Base-by-base conservation (phyloP, 2,888 invertebrate genomes). In the Deilephila elpenor region DNA sequence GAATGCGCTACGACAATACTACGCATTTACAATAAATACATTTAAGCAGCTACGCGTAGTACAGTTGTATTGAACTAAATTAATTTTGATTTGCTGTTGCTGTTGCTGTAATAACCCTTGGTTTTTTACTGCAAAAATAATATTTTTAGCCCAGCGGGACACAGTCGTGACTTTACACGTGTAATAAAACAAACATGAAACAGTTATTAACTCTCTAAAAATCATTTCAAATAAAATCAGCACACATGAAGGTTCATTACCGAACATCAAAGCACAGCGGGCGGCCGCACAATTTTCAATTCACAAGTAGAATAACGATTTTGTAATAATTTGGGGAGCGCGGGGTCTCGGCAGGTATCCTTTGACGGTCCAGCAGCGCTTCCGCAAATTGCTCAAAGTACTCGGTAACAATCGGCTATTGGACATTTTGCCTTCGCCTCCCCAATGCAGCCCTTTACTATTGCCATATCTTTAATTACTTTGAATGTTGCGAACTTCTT, bases 331-430 rank as follows among this genome's bases (percentile, higher is more conserved):
- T 51, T 67, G 14, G 44, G 67, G 44, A 56, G 17, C 19, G 17
- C 19, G 53, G 19, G 19, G 19, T n/a, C 53, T 25, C 17, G 14
- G 25, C 14, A 25, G 19, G 17, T 25, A 67, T 20, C 67, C 51
- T 67, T 67, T 67, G 67, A 67, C 44, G 44, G 14, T 44, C 44
- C 25, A 20, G 37, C 5, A 14, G 64, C 11, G 44, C 53, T 32
- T 53, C 59, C 75, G 78, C 81, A 85, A 87, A 87, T 87, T 87
- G 86, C 81, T 83, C 85, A 86, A 87, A 87, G 87, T 78, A 73
- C 73, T 62, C 78, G 72, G 5, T 77, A 79, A 79, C 84, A 85
- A 86, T 86, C 86, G 84, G 76, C 80, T 79, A 77, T 76, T 77
- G 77, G 60, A 59, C 74, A 72, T 72, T 74, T 72, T 74, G 51